Conservation (phyloP, 2,797 vertebrate genomes). For the Squalus acanthias region DNA sequence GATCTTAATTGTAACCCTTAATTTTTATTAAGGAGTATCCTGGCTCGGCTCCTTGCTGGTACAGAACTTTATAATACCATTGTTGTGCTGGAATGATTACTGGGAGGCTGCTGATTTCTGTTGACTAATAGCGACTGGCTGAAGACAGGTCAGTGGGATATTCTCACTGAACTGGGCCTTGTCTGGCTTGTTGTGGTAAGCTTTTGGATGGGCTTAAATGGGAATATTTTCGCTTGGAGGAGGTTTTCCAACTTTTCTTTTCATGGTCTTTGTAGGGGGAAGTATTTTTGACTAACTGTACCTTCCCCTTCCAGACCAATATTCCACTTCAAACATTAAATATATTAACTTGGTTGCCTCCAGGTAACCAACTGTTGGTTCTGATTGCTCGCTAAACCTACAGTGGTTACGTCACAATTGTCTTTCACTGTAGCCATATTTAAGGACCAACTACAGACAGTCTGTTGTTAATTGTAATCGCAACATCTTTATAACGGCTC, state of each 20-base stretch:
- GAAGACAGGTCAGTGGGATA: background rate
- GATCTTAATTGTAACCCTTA: background rate
- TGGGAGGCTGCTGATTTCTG: background rate
- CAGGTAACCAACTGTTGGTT: too few relatives aligned
- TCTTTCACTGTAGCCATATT: background rate
- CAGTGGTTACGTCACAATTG: background rate
- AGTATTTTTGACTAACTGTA: background rate
- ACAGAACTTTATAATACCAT: too few relatives aligned
- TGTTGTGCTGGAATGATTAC: background rate
- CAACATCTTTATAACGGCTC: background rate
- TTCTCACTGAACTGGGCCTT: background rate
- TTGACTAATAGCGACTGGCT: background rate
- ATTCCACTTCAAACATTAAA: background rate
- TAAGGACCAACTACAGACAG: background rate
- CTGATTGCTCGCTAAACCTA: too few relatives aligned
- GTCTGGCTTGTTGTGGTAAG: background rate
- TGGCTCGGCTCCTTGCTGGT: background rate
- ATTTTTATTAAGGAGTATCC: too few relatives aligned
- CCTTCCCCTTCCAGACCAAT: background rate
- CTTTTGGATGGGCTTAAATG: background rate
- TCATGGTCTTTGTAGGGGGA: background rate
- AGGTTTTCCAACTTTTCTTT: background rate
- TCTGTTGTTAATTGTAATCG: background rate
- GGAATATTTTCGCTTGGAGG: background rate
- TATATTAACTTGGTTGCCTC: background rate